phyloP scores from a whole-genome alignment of 2,888 invertebrate species.

The Drosophila eohydei region DNA sequence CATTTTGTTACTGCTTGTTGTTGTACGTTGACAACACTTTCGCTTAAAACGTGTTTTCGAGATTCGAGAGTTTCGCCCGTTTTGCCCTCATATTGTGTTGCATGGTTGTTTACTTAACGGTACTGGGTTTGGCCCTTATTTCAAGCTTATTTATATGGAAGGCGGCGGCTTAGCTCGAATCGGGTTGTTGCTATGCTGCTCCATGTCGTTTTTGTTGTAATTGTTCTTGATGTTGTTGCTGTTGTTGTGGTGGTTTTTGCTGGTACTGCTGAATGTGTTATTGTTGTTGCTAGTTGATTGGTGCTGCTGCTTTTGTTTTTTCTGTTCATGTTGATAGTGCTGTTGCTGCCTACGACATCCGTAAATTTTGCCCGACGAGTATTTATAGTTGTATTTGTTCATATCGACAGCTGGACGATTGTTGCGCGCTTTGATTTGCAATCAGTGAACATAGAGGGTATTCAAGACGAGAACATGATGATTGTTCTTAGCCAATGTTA shows the following conservation, averaged over 20 bases:
- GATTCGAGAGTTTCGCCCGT: conserved; percentile 18
- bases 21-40: conserved; percentile 25
- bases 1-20: conserved; percentile 54
- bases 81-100: conserved; percentile 7
- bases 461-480: conserved; percentile 98
- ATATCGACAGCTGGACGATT: conserved; percentile 76
- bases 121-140: conserved; percentile 19
- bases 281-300: conserved; percentile 34
- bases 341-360: conserved; percentile 65
- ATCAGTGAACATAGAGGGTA: conserved; percentile 96
- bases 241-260: conserved; percentile 35
- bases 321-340: conserved; percentile 33
- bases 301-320: conserved; percentile 34
- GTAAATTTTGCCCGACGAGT: conserved; percentile 71
- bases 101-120: conserved; percentile 4
- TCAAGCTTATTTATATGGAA: conserved; percentile 22
- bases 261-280: conserved; percentile 50
- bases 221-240: conserved; percentile 30
- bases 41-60: conserved; percentile 22
- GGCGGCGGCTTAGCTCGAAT: conserved; percentile 40
- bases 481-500: conserved; percentile 98
- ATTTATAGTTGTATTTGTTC: conserved; percentile 74
- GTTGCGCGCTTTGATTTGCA: conserved; percentile 85
- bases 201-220: conserved; percentile 29
- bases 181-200: conserved; percentile 44